A percentile compares a stretch with the other conserved stretches of the same genome.
phyloP scores from a whole-genome alignment of 2,113 vertebrate species.

The Boleophthalmus pectinirostris region DNA sequence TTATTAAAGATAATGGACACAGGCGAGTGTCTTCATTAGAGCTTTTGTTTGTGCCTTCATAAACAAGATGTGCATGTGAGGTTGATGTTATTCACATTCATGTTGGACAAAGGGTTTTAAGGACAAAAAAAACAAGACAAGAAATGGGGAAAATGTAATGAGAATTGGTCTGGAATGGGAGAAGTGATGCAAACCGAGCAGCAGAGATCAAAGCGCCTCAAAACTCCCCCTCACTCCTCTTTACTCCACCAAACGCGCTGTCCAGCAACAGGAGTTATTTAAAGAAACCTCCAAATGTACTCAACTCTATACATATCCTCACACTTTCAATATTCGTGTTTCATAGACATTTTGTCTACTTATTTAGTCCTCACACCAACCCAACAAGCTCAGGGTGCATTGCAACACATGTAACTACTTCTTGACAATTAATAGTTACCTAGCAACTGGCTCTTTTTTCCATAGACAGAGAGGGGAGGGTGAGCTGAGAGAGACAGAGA shows the following conservation, averaged over 20 bases:
- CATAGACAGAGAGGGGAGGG: slow-evolving; percentile 45
- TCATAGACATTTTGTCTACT: slow-evolving; percentile 26
- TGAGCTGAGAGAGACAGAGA: slow-evolving; percentile 35
- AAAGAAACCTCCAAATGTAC: slow-evolving; percentile 62
- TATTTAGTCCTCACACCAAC: slow-evolving; percentile 47
- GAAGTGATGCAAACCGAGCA: slow-evolving; percentile 55
- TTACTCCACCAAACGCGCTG: slow-evolving; percentile 45
- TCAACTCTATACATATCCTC: slow-evolving; percentile 32
- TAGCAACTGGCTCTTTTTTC: slow-evolving; percentile 82
- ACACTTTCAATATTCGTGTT: slow-evolving; percentile 26
- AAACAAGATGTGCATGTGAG: slow-evolving; percentile 9
- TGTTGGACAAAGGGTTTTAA: slow-evolving; percentile 18
- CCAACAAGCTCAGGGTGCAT: slow-evolving; percentile 75
- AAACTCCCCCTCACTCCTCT: slow-evolving; percentile 42
- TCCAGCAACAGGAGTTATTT: slow-evolving; percentile 78
- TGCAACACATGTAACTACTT: slow-evolving; percentile 82
- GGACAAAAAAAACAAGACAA: slow-evolving; percentile 6
- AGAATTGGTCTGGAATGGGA: slow-evolving; percentile 23
- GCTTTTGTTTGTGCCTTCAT: slow-evolving; percentile 24
- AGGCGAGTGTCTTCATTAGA: neutral
- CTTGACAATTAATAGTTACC: slow-evolving; percentile 86
- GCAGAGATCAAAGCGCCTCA: slow-evolving; percentile 59
- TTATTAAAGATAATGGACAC: slow-evolving; percentile 11
- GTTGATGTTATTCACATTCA: slow-evolving; percentile 6
- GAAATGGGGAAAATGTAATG: neutral